Evolutionary conservation across 2,113 vertebrate species (phyloP).

Genomic region (Daboia siamensis): DNA sequence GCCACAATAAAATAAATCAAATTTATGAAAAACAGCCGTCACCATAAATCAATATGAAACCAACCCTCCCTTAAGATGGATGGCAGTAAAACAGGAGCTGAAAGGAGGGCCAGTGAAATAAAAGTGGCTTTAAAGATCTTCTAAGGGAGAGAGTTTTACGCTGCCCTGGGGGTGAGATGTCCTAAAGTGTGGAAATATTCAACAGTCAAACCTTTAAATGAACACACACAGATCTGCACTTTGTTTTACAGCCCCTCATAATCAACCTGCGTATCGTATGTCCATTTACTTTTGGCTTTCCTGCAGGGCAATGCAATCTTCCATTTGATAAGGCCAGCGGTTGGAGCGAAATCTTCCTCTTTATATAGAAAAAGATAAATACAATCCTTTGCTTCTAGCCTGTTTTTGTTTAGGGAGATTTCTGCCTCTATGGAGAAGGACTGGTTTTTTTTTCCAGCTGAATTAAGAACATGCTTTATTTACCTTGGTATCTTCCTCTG

Average conservation of each 20-base stretch:
- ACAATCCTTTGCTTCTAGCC: not conserved
- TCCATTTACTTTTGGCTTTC: not conserved
- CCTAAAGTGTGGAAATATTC: not conserved
- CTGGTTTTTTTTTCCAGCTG: not conserved
- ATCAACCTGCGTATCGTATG: not conserved
- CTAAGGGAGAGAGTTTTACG: not conserved
- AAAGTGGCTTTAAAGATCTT: not conserved
- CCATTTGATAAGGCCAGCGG: not conserved
- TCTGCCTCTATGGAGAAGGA: not conserved
- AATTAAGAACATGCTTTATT: not conserved
- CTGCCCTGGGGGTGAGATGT: not conserved
- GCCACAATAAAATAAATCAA: not conserved
- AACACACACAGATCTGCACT: not conserved
- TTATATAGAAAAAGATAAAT: not conserved
- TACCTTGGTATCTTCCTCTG: not conserved
- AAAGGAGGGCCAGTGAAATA: not conserved
- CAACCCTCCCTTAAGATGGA: not conserved
- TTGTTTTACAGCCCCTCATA: not conserved
- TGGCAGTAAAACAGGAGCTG: not conserved
- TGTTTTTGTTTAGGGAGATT: not conserved
- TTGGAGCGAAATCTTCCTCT: not conserved
- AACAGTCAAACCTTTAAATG: not conserved
- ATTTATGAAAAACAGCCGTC: not conserved
- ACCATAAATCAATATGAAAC: not conserved
- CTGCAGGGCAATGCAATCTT: not conserved